Evolutionary conservation across 2,797 vertebrate genomes (phyloP).

Genomic region (Onychomys leucogaster): DNA sequence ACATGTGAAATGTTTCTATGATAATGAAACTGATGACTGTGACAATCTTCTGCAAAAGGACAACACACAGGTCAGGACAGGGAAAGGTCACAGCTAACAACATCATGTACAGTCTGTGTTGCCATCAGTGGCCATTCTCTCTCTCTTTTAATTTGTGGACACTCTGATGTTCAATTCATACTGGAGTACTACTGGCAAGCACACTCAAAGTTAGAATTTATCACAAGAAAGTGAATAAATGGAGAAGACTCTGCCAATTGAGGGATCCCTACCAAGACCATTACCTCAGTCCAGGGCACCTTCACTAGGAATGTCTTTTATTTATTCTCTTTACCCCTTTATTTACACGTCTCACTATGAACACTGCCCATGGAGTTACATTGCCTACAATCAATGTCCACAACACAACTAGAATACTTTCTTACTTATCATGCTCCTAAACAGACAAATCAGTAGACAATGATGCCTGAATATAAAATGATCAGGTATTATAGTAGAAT

Average conservation of each 20-base stretch:
- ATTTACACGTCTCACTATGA: not conserved
- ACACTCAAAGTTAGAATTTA: not conserved
- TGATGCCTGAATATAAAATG: not conserved
- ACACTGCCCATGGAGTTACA: not conserved
- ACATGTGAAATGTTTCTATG: not conserved
- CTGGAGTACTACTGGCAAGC: not conserved
- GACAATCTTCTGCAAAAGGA: not conserved
- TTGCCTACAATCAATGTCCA: not conserved
- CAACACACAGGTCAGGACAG: not conserved
- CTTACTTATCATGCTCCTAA: not conserved
- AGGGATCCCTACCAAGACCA: not conserved
- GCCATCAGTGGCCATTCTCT: not conserved
- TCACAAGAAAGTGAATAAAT: not conserved
- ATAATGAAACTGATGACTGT: not conserved
- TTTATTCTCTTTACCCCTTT: not conserved
- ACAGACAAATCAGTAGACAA: not conserved
- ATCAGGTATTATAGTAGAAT: not conserved
- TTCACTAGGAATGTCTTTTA: not conserved
- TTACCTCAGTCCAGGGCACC: not conserved
- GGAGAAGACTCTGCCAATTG: not conserved
- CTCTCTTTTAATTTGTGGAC: not conserved
- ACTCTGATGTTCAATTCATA: not conserved
- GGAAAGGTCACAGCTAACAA: not conserved
- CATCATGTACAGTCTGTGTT: not conserved
- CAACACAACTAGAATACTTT: not conserved